Percentiles rank a stretch among this genome's conserved stretches.
Evolutionary conservation across 2,888 invertebrate species (phyloP).

Genomic region (Coelinius sp.): DNA sequence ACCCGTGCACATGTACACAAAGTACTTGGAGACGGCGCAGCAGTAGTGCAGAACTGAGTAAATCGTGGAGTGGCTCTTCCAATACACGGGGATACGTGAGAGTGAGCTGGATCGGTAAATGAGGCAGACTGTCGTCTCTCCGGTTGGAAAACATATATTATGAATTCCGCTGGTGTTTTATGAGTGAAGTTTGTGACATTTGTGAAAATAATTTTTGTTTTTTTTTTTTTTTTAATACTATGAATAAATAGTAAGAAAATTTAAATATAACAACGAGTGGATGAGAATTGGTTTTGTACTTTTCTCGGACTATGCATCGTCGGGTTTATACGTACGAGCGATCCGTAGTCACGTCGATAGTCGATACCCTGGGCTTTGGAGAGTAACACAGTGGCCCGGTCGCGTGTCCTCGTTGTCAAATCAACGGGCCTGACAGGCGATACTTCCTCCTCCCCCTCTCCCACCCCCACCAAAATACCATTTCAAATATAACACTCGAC

Average conservation of each 20-base stretch:
- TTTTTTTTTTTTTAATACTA: not conserved
- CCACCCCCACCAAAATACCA: not conserved
- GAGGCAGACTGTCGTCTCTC: not conserved
- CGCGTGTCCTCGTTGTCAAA: slow-evolving; percentile 32
- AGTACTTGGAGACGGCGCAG: slow-evolving; percentile 20
- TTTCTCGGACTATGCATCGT: slow-evolving; percentile 34
- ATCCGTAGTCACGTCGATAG: slow-evolving; percentile 33
- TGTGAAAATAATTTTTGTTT: too few species aligned
- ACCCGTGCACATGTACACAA: not conserved
- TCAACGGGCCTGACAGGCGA: not conserved
- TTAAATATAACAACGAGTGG: not conserved
- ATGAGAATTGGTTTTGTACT: slow-evolving; percentile 14
- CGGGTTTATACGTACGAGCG: slow-evolving; percentile 25
- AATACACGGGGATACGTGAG: slow-evolving; percentile 4
- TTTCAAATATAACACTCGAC: not conserved
- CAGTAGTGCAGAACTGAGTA: slow-evolving; percentile 13
- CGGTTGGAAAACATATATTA: not conserved
- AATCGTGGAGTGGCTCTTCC: slow-evolving; percentile 11
- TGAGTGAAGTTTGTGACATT: not conserved
- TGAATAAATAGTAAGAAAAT: too few species aligned
- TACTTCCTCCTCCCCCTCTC: not conserved
- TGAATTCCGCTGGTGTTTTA: not conserved
- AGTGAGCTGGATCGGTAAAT: slow-evolving; percentile 24
- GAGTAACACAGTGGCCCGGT: slow-evolving; percentile 37
- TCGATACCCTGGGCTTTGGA: slow-evolving; percentile 37